These are phyloP conservation scores for Sinelater perroti DNA, from an alignment of 2,888 invertebrate genomes.

Conservation along the genomic window DNA sequence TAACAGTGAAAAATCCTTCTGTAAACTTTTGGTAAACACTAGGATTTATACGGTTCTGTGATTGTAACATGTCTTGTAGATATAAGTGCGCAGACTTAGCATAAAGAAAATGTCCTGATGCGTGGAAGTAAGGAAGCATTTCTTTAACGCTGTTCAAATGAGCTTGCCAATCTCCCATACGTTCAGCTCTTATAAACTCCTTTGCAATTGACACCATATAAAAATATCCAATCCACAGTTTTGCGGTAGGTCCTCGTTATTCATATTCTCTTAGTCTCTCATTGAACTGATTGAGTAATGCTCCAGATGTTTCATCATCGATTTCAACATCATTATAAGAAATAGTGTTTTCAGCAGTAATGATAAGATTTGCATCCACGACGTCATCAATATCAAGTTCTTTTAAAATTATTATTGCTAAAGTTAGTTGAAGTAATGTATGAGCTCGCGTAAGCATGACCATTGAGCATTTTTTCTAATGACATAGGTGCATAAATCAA, in stretches of 20 bases:
- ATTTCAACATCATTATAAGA: slow-evolving; percentile 51
- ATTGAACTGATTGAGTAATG: slow-evolving; percentile 47
- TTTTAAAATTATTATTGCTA: slow-evolving; percentile 49
- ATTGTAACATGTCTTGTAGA: slow-evolving; percentile 49
- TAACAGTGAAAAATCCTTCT: slow-evolving; percentile 52
- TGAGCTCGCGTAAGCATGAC: slow-evolving; percentile 44
- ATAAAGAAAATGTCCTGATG: too few species aligned
- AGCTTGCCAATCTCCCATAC: slow-evolving; percentile 55
- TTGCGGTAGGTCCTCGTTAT: slow-evolving; percentile 51
- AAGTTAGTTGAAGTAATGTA: slow-evolving; percentile 39
- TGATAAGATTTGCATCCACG: slow-evolving; percentile 44
- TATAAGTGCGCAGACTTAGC: slow-evolving; percentile 50
- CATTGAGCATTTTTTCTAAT: slow-evolving; percentile 48
- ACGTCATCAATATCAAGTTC: slow-evolving; percentile 49
- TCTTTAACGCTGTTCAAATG: too few species aligned
- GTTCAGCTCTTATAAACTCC: slow-evolving; percentile 55
- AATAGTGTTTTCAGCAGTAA: slow-evolving; percentile 44
- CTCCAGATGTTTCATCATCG: slow-evolving; percentile 46
- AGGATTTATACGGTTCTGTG: slow-evolving; percentile 44
- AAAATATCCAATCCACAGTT: slow-evolving; percentile 54
- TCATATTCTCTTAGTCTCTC: slow-evolving; percentile 47
- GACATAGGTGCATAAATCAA: slow-evolving; percentile 44
- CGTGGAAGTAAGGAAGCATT: too few species aligned
- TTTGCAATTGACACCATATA: slow-evolving; percentile 53
- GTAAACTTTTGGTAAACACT: slow-evolving; percentile 50